A percentile compares a stretch with the other conserved stretches of the same genome.
Conservation (phyloP, 2,797 vertebrate genomes). For the Pipistrellus nathusii region DNA sequence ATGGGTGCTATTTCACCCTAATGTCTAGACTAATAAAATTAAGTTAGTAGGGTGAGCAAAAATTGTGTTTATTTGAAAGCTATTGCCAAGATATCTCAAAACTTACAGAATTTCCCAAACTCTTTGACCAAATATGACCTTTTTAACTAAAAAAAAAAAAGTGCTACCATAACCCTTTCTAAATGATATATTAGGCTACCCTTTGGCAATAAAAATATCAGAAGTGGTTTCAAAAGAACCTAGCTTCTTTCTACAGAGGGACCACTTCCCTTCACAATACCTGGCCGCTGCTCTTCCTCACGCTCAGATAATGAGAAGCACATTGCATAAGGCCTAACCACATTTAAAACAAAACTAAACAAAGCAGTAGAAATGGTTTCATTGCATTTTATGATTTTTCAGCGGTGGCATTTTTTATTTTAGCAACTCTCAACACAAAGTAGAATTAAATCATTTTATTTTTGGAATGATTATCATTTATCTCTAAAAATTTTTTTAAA, state of each 20-base stretch:
- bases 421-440: neutral
- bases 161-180: neutral
- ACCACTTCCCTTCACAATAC: neutral
- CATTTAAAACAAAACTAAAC: neutral
- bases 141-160: neutral
- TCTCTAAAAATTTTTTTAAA: neutral
- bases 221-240: neutral
- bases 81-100: conserved; percentile 50
- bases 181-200: neutral
- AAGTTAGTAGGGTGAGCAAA: neutral
- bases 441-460: neutral
- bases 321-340: neutral
- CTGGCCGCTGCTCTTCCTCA: neutral
- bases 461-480: conserved; percentile 7
- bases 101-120: conserved; percentile 8
- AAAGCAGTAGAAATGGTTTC: neutral
- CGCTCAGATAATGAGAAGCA: neutral
- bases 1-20: neutral
- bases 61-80: conserved; percentile 14
- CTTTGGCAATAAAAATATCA: neutral
- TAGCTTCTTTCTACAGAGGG: neutral
- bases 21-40: conserved; percentile 55
- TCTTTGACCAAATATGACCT: neutral
- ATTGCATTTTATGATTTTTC: neutral
- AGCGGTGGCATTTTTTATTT: neutral